Base-by-base conservation (phyloP, 1,140 invertebrate genomes). In the Grapholita molesta region DNA sequence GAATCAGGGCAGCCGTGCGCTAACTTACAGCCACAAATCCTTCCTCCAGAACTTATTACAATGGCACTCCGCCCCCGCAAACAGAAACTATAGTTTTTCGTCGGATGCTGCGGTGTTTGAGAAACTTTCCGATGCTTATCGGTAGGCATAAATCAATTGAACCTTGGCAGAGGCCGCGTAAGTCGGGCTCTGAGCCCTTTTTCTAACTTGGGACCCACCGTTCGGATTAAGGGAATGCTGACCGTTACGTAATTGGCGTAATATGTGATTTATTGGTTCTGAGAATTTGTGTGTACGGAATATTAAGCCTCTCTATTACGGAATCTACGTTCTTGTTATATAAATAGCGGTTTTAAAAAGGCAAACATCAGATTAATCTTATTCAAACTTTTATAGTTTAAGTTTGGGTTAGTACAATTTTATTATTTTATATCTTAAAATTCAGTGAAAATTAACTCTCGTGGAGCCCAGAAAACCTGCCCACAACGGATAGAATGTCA, bases 171-270 rank as follows among this genome's bases (percentile, higher is more conserved):
- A 67, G 70, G 70, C 74, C 73, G 70, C 75, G 66, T 81, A 83
- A 89, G 80, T 82, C 76, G 78, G 80, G 83, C 79, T 64, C 78
- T 75, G 79, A 79, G 76, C 79, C 81, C 81, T 86, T 88, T 86
- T 84, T 85, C 80, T 78, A 75, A 82, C 70, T 76, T 78, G 76
- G 78, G 77, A 68, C 77, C 73, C 78, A 77, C 74, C 71, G 69
- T 77, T 61, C 76, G 81, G 84, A 85, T 86, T 88, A 85, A 77
- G 82, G 83, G 79, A 77, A 75, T 71, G 72, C 84, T 88, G 84
- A 77, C 79, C 83, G 74, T 74, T 80, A 76, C 73, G 82, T 88
- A 89, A 90, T 89, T 89, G 88, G 85, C 83, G 83, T 87, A 89
- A 88, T 89, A 89, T 78, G 73, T 86, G 86, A 89, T 88, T 89